Evolutionary conservation across 2,888 invertebrate genomes (phyloP), one percentile per base, ranked within the genome.

Genomic region (Himalopsyche kuldschensis): DNA sequence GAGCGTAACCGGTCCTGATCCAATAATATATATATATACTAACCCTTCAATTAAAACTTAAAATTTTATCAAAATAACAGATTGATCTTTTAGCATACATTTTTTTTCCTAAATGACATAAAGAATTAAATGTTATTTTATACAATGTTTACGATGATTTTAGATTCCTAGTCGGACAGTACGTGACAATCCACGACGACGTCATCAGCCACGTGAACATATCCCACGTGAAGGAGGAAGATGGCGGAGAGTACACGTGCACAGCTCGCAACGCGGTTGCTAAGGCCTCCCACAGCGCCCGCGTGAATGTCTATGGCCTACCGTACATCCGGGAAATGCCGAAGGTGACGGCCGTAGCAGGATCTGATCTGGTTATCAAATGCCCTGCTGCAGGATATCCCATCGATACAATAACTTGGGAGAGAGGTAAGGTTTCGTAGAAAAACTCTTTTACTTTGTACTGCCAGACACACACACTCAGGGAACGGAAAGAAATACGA

Each of bases 141-240:
- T n/a, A n/a, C n/a, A n/a, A n/a, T n/a, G n/a, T n/a, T n/a, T n/a
- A 82, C 86, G 86, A 86, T 84, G 31, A 84, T 87, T 91, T 90
- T 88, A 96, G 97, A 88, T 97, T 97, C 90, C 94, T 97, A 88
- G 97, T 97, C 84, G 97, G 97, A 46, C 97, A 97, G 90, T 97
- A 97, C 91, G 97, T 97, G 87, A 97, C 97, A 27, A 94, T 97
- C 75, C 97, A 97, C 91, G 97, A 97, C 88, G 97, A 97, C 90
- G 97, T 97, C 86, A 97, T 97, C 89, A 97, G 97, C 88, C 97
- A 97, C 91, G 95, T 97, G 86, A 97, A 97, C 92, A 95, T 97
- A 88, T 96, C 96, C 88, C 94, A 95, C 86, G 95, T 97, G 85
- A 95, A 96, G 88, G 96, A 96, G 87, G 97, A 97, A 92, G 97